These are phyloP conservation scores for Folsomia manolachei DNA, from an alignment of 2,888 invertebrate species.

Conservation along the genomic window DNA sequence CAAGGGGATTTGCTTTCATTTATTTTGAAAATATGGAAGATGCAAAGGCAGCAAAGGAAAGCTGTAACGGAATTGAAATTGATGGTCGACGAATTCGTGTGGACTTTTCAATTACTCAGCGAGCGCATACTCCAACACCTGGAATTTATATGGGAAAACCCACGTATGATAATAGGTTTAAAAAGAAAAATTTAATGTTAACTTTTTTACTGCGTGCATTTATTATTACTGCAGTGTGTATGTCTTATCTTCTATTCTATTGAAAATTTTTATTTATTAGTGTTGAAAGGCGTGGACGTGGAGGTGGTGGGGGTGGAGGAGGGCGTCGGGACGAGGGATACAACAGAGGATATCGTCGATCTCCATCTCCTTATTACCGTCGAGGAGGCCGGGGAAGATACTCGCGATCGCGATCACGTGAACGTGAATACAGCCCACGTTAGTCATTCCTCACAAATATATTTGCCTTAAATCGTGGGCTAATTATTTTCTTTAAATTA, in stretches of 20 bases:
- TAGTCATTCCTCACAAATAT: conserved; percentile 57
- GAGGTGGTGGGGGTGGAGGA: conserved; percentile 54
- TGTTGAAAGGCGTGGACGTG: conserved; percentile 59
- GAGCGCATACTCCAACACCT: conserved; percentile 95
- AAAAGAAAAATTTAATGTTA: not conserved
- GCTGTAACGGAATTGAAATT: conserved; percentile 90
- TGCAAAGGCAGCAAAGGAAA: conserved; percentile 89
- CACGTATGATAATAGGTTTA: conserved; percentile 61
- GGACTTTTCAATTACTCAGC: conserved; percentile 91
- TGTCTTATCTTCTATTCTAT: conserved; percentile 12
- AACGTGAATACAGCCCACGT: conserved; percentile 75
- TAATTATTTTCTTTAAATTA: not conserved
- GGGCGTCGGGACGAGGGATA: conserved; percentile 47
- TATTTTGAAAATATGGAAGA: conserved; percentile 85
- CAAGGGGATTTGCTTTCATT: conserved; percentile 94
- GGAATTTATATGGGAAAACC: conserved; percentile 96
- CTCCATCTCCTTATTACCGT: conserved; percentile 66
- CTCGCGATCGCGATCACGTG: conserved; percentile 72
- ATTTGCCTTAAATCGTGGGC: no score
- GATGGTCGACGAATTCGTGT: conserved; percentile 90
- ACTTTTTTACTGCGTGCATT: not conserved
- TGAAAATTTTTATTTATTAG: conserved; percentile 13
- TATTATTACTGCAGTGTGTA: conserved; percentile 52
- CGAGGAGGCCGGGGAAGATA: conserved; percentile 65
- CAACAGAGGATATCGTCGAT: conserved; percentile 55